These are phyloP conservation scores for Spilarctia lutea DNA, from an alignment of 2,888 invertebrate species.

Conservation along the genomic window DNA sequence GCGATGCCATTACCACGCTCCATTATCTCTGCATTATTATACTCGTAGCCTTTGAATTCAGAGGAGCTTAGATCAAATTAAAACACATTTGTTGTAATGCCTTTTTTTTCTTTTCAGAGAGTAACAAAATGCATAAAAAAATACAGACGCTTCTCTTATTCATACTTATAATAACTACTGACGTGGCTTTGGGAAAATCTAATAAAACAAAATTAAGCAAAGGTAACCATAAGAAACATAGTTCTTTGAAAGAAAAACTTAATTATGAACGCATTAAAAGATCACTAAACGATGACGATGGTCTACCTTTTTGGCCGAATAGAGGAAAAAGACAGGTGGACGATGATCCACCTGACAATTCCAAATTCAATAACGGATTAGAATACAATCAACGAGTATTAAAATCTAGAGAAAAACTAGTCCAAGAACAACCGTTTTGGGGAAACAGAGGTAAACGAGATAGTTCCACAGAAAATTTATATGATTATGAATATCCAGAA, in stretches of 20 bases:
- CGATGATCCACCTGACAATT: constrained; percentile 34
- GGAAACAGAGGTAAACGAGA: constrained; percentile 74
- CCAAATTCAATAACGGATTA: constrained; percentile 42
- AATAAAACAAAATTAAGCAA: constrained; percentile 64
- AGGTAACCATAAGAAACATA: constrained; percentile 53
- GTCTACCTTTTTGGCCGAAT: constrained; percentile 66
- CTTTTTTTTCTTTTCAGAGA: constrained; percentile 60
- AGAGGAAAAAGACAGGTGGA: constrained; percentile 61
- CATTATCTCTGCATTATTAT: background rate
- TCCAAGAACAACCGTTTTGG: constrained; percentile 78
- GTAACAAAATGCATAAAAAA: constrained; percentile 68
- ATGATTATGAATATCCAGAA: constrained; percentile 50
- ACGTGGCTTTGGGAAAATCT: constrained; percentile 63
- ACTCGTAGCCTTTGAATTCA: background rate
- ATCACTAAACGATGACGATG: constrained; percentile 63
- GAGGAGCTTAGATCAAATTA: background rate
- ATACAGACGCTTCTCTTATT: constrained; percentile 60
- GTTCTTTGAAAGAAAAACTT: constrained; percentile 55
- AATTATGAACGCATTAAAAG: constrained; percentile 66
- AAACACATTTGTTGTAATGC: background rate
- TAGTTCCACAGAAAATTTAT: constrained; percentile 58
- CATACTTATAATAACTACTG: constrained; percentile 65
- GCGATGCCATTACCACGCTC: background rate
- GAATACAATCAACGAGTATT: constrained; percentile 45
- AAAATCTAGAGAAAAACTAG: constrained; percentile 51